Base-by-base conservation (phyloP, 2,113 vertebrate species). In the Halcyon malimbica region DNA sequence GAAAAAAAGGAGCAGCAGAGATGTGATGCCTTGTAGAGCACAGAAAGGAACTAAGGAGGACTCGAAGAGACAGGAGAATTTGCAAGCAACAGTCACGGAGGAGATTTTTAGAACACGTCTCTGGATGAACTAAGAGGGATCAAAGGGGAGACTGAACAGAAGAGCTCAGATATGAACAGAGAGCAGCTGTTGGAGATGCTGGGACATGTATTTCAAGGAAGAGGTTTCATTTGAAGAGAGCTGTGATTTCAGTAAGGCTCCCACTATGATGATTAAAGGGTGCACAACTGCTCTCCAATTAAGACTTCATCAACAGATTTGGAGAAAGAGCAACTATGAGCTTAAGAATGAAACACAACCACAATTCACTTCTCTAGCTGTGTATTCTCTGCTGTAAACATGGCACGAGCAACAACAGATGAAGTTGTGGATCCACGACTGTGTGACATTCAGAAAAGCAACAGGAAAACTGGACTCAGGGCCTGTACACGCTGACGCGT, bases 1-100 rank as follows among this genome's bases (percentile, higher is more conserved):
- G 37, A 21, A 65, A 69, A 57, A 1, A 31, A 80, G 53, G 10
- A 76, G 53, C 62, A 71, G 37, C 4, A 26, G 44, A 15, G 8
- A n/a, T 19, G 18, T 11, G n/a, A 50, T 24, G 60, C 53, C 53
- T 68, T 12, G 21, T 14, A 26, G 24, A 86, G 42, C 0, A 0
- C 23, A 33, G 73, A 15, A 35, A 42, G 56, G 14, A 67, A 56
- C 13, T 3, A 23, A 75, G 20, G 11, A 87, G 31, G 67, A 75
- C 59, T 59, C 46, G 39, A 54, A 87, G 51, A 51, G 33, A 73
- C 15, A 35, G 48, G 10, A 69, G 54, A 21, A 75, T 63, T 18
- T 63, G 35, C 1, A 1, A 84, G 42, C 12, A 13, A 14, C 24
- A 23, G 56, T 19, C 50, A 70, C 2, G 4, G 31, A 67, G 28